Evolutionary conservation across 2,113 vertebrate species (phyloP), one percentile per base, ranked within the genome.

Genomic region (Eonycteris spelaea): DNA sequence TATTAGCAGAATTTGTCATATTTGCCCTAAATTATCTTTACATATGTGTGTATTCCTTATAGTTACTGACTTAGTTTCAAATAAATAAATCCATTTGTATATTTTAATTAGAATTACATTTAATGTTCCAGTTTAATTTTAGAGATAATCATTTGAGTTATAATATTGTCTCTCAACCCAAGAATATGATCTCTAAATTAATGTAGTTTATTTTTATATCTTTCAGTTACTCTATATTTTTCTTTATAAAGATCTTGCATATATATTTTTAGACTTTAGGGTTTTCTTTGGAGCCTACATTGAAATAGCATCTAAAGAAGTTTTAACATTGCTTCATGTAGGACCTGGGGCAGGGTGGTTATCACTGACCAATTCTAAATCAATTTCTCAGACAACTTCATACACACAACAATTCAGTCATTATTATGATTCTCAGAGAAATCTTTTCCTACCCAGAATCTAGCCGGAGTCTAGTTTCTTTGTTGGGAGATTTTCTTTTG

Each of bases 71-170:
- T 82, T 55, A 21, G 48, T 80, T 91, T 78, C 28, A 93, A 94
- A 63, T 26, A 95, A 91, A 51, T 89, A 21, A 80, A 30, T 75
- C 15, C 5, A 2, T 74, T 80, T 75, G 28, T 35, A 6, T 55
- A 70, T 15, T 75, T 94, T 90, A 74, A 84, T 26, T 95, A 2
- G 21, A 91, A 86, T 59, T 91, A 7, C 9, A 90, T 78, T 96
- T 82, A 33, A 71, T 67, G 13, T 83, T 86, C 45, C 3, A 16
- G 12, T 91, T 94, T 73, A 59, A 79, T 45, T 79, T 63, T 71
- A 48, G 7, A 45, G 16, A 43, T 28, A 80, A 67, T 43, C 26
- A 71, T 8, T 75, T 55, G 28, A 7, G 51, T 79, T 61, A 55
- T 63, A 18, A 84, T 73, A 68, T 48, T 68, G 9, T n/a, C 8